phyloP scores from a whole-genome alignment of 2,113 vertebrate species.

The Sebastes schlegelii region DNA sequence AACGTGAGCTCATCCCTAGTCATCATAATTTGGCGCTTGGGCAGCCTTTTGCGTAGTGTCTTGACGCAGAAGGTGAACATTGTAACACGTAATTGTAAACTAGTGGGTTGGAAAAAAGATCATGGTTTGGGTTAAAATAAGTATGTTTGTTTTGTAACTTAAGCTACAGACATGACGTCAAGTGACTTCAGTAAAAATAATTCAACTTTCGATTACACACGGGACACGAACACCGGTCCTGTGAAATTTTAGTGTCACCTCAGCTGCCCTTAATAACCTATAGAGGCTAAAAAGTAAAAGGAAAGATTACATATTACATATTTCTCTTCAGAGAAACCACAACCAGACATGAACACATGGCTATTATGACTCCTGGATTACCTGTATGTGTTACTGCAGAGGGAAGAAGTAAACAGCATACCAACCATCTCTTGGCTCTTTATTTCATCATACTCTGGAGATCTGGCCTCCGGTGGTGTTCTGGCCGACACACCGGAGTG shows the following conservation, averaged over 20 bases:
- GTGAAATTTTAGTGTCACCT: not conserved
- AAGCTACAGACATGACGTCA: no score
- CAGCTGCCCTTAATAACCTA: not conserved
- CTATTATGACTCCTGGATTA: not conserved
- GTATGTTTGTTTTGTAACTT: no score
- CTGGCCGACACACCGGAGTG: not conserved
- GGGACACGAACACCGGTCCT: no score
- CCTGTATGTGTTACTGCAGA: not conserved
- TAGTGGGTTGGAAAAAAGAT: no score
- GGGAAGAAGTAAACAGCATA: not conserved
- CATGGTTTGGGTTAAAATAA: no score
- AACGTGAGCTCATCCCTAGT: no score
- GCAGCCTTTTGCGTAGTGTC: no score
- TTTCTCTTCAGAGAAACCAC: not conserved
- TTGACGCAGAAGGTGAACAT: no score
- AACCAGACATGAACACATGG: not conserved
- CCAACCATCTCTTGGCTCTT: not conserved
- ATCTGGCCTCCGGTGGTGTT: not conserved
- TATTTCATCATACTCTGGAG: not conserved
- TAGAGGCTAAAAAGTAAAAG: not conserved
- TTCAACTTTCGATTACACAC: no score
- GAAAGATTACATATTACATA: not conserved
- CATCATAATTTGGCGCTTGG: no score
- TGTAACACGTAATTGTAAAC: no score
- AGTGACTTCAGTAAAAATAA: no score